Evolutionary conservation across 1,140 invertebrate species (phyloP).

Genomic region (Littorina saxatilis): DNA sequence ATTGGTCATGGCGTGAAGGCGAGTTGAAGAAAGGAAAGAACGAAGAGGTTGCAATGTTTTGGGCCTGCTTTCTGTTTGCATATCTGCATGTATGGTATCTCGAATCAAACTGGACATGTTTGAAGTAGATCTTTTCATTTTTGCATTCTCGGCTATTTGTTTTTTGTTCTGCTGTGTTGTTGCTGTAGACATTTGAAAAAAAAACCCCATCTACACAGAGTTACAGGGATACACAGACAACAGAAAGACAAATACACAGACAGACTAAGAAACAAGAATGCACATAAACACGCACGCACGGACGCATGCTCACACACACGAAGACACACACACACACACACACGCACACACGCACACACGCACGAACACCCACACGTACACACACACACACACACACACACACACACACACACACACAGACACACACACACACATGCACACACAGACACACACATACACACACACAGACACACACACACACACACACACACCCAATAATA

Average conservation of each 20-base stretch:
- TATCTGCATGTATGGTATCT: too few species aligned
- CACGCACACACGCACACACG: conserved; percentile 6
- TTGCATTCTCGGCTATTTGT: too few species aligned
- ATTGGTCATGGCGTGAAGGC: too few species aligned
- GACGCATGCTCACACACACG: not conserved
- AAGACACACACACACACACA: conserved; percentile 20
- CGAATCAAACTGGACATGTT: too few species aligned
- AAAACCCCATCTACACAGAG: too few species aligned
- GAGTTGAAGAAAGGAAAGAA: too few species aligned
- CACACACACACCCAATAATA: conserved; percentile 1
- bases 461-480: conserved; percentile 22
- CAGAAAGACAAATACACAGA: not conserved
- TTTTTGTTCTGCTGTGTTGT: too few species aligned
- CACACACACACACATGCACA: conserved; percentile 15
- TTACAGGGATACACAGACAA: not conserved
- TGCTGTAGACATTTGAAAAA: too few species aligned
- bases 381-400: not conserved
- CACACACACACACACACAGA: conserved; percentile 13
- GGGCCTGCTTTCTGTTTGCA: too few species aligned
- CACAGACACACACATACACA: not conserved
- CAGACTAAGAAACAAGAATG: not conserved
- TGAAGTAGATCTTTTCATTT: too few species aligned
- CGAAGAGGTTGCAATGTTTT: too few species aligned
- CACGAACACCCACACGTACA: not conserved
- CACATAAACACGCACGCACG: conserved; percentile 8